Conservation (phyloP, 2,888 invertebrate species). For the Seladonia tumulorum region DNA sequence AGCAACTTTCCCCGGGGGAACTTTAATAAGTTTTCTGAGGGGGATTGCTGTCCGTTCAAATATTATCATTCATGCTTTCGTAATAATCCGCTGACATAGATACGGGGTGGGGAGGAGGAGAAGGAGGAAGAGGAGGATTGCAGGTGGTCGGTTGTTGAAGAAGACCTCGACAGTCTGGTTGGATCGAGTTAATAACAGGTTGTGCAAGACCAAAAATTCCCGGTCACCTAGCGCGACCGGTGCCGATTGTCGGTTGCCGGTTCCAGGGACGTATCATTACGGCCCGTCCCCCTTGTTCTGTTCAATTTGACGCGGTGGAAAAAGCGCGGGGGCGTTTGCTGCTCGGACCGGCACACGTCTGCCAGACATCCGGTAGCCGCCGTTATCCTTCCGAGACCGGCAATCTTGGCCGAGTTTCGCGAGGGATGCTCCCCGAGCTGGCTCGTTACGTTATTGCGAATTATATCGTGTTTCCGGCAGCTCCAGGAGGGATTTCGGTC, state of each 20-base stretch:
- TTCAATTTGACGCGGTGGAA: slow-evolving; percentile 62
- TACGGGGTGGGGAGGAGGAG: background rate
- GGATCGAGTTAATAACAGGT: slow-evolving; percentile 63
- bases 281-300: slow-evolving; percentile 51
- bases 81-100: slow-evolving; percentile 49
- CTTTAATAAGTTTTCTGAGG: slow-evolving; percentile 41
- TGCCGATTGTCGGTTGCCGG: slow-evolving; percentile 34
- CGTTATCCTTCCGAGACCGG: slow-evolving; percentile 39
- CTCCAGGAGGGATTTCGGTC: slow-evolving; percentile 12
- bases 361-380: slow-evolving; percentile 65
- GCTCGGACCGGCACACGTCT: slow-evolving; percentile 59
- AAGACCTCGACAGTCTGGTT: background rate
- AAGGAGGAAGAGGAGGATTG: background rate
- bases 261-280: slow-evolving; percentile 57
- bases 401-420: slow-evolving; percentile 43
- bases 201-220: slow-evolving; percentile 40
- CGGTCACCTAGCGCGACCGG: slow-evolving; percentile 13
- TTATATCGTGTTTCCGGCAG: slow-evolving; percentile 50
- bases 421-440: background rate
- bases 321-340: slow-evolving; percentile 34
- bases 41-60: slow-evolving; percentile 55
- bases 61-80: slow-evolving; percentile 59
- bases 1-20: slow-evolving; percentile 25
- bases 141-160: background rate
- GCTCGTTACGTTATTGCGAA: slow-evolving; percentile 63